A percentile compares a stretch with the other conserved stretches of the same genome.
These are phyloP conservation scores for Augiades crinisus DNA, from an alignment of 2,888 invertebrate genomes.

Conservation along the genomic window DNA sequence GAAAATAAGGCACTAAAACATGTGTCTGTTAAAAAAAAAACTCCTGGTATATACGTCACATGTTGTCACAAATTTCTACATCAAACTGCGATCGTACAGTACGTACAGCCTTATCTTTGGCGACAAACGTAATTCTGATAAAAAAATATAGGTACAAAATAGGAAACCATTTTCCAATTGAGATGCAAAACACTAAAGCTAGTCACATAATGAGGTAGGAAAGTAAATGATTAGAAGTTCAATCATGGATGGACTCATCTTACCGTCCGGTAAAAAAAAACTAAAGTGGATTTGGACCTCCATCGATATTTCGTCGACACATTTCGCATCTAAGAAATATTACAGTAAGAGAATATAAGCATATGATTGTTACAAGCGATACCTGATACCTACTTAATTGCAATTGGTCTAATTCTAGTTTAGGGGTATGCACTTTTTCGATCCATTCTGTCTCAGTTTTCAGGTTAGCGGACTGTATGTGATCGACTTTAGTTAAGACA, in stretches of 20 bases:
- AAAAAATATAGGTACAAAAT: slow-evolving; percentile 43
- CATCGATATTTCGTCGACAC: not conserved
- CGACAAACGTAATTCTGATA: slow-evolving; percentile 55
- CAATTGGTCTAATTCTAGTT: no score
- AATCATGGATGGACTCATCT: slow-evolving; percentile 50
- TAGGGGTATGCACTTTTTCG: no score
- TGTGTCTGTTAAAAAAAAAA: no score
- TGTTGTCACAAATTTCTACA: slow-evolving; percentile 34
- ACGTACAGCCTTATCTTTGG: slow-evolving; percentile 75
- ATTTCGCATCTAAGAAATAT: no score
- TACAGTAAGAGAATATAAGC: no score
- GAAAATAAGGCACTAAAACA: no score
- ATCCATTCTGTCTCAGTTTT: no score
- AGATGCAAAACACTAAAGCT: slow-evolving; percentile 56
- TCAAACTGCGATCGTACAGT: slow-evolving; percentile 43
- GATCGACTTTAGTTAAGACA: no score
- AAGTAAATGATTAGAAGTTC: slow-evolving; percentile 58
- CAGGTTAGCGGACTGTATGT: no score
- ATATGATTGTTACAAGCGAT: no score
- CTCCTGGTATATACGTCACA: slow-evolving; percentile 26
- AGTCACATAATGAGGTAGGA: slow-evolving; percentile 76
- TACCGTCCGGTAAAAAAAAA: slow-evolving; percentile 23
- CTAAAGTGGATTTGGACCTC: slow-evolving; percentile 17
- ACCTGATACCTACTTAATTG: no score
- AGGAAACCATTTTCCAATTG: slow-evolving; percentile 43